Base-by-base conservation (phyloP, 2,113 vertebrate genomes). In the Brachypodius melanocephalos region DNA sequence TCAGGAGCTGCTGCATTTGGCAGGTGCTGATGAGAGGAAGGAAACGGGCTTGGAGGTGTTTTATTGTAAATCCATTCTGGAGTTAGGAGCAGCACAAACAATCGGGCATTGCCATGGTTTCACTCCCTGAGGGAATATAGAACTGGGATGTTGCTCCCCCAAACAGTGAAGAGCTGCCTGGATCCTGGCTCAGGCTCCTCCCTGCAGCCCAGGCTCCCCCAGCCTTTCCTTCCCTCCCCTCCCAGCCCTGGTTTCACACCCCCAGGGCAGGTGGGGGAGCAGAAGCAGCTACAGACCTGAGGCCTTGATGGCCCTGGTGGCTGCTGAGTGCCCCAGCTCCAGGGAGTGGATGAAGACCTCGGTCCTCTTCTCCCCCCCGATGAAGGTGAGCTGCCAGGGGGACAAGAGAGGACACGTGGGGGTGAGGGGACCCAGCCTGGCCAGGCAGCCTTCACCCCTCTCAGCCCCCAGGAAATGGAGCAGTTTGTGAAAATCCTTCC, bases 331-430 rank as follows among this genome's bases (percentile, higher is more conserved):
- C 40, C 99, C 99, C 96, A 99, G 96, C 94, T 99, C 99, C 3
- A 99, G 97, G 12, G 99, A 99, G 77, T 99, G 99, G 78, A 99
- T 98, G 67, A 99, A 99, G 76, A 99, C 99, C 94, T 99, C 99
- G 0, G 98, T 99, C 49, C 96, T 98, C 92, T 97, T 99, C 89
- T 99, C 98, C 38, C 99, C 99, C 0, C 98, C 97, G 1, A 98
- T 97, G 88, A 99, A 98, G 9, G 98, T 99, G 95, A 99, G 92
- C 99, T 99, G 92, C 52, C 97, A 90, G 32, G 87, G 29, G 38
- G 46, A 61, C 19, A 65, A 24, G 20, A 69, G 69, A 6, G 24
- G 40, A 69, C 43, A 63, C 0, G 1, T 2, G 10, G 12, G 36
- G n/a, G 43, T 89, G 54, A 96, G 63, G 22, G 49, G 67, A 83